Conservation (phyloP, 2,113 vertebrate genomes). For the Hippocampus mohnikei region DNA sequence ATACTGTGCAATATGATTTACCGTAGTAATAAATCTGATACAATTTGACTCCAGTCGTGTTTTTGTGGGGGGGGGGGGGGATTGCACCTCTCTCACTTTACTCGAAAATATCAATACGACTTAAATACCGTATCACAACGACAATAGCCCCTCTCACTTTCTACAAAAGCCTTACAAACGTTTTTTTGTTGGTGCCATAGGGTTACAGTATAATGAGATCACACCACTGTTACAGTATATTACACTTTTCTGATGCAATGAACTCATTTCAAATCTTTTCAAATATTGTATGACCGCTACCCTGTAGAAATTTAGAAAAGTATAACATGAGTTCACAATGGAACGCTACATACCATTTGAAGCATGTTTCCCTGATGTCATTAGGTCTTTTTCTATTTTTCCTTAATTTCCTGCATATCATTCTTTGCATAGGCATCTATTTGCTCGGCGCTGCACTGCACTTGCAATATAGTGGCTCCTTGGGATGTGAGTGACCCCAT, state of each 20-base stretch:
- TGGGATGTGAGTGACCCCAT: too few relatives aligned
- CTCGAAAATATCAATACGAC: not conserved
- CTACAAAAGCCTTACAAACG: not conserved
- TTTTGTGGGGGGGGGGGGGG: too few relatives aligned
- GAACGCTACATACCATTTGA: not conserved
- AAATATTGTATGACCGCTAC: not conserved
- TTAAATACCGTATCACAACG: not conserved
- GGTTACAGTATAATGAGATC: not conserved
- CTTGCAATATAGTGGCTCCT: too few relatives aligned
- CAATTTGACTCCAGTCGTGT: constrained; percentile 24
- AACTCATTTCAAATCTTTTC: not conserved
- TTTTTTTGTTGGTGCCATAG: not conserved
- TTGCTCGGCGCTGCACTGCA: too few relatives aligned
- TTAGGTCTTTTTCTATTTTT: not conserved
- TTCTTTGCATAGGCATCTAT: not conserved
- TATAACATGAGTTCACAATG: too few relatives aligned
- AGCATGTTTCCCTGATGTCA: not conserved
- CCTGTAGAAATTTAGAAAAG: not conserved
- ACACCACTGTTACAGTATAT: not conserved
- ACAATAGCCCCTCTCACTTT: not conserved
- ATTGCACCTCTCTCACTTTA: not conserved
- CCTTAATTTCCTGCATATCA: not conserved
- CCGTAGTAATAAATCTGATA: constrained; percentile 59
- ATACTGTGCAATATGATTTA: constrained; percentile 71
- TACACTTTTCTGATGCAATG: not conserved